phyloP scores from a whole-genome alignment of 2,797 vertebrate genomes.

The Fratercula arctica region DNA sequence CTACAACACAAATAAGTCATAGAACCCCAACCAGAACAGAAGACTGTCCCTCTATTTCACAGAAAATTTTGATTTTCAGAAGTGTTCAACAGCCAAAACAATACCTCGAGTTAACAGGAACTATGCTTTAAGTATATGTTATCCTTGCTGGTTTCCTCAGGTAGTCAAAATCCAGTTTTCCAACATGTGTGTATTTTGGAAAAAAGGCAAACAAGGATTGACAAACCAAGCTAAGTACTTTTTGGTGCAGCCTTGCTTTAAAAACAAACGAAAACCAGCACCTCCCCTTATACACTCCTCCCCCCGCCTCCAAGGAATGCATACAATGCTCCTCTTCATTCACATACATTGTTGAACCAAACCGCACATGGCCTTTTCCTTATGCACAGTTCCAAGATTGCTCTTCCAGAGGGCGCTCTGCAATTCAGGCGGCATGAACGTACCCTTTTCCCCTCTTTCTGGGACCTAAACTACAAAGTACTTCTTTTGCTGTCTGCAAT shows the following conservation, averaged over 20 bases:
- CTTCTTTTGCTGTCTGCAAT: not conserved
- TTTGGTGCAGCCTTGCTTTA: not conserved
- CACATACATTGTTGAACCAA: not conserved
- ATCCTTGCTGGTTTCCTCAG: not conserved
- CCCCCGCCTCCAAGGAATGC: not conserved
- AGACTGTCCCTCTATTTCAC: not conserved
- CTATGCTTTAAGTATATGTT: not conserved
- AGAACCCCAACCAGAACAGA: not conserved
- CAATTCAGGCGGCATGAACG: fast-evolving
- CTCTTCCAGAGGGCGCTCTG: not conserved
- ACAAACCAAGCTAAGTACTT: not conserved
- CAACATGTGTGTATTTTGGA: not conserved
- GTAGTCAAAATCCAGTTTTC: not conserved
- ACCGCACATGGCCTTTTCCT: not conserved
- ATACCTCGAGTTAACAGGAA: not conserved
- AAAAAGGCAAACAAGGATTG: not conserved
- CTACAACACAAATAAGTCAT: not conserved
- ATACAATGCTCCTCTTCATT: not conserved
- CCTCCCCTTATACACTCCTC: not conserved
- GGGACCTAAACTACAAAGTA: not conserved
- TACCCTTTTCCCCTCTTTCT: not conserved
- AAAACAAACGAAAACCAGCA: not conserved
- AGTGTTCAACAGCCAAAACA: not conserved
- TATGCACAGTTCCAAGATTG: not conserved
- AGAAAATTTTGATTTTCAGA: not conserved